Percentiles rank a stretch among this genome's conserved stretches.
phyloP scores from a whole-genome alignment of 2,888 invertebrate genomes.

The Dolichomitus sp. region DNA sequence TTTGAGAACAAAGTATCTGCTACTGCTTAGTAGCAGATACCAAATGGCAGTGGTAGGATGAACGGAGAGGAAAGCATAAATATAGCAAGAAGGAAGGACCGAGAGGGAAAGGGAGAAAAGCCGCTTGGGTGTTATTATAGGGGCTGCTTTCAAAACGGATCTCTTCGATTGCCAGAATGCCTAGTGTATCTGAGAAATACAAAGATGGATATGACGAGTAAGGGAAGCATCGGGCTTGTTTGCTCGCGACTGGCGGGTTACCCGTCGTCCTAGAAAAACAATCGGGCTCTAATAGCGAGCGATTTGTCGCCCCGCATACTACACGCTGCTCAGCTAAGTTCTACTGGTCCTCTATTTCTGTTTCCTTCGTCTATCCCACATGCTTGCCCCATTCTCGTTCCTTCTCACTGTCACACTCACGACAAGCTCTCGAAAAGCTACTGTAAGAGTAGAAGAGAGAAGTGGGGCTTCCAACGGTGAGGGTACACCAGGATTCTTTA shows the following conservation, averaged over 20 bases:
- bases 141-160: conserved; percentile 54
- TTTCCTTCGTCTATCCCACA: background rate
- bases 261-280: conserved; percentile 67
- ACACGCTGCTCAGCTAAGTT: conserved; percentile 27
- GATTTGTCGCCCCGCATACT: conserved; percentile 67
- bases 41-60: background rate
- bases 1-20: conserved; percentile 5
- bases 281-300: conserved; percentile 70
- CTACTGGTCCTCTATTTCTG: conserved; percentile 14
- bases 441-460: background rate
- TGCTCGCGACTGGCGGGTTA: conserved; percentile 48
- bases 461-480: conserved; percentile 12
- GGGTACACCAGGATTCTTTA: conserved; percentile 60
- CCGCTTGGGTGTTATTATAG: conserved; percentile 50
- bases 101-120: conserved; percentile 21
- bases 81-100: conserved; percentile 17
- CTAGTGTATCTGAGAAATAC: conserved; percentile 24
- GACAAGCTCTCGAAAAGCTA: conserved; percentile 16
- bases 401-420: conserved; percentile 21
- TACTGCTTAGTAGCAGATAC: background rate
- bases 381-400: background rate
- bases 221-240: conserved; percentile 51
- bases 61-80: background rate
- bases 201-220: conserved; percentile 1
- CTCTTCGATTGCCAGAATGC: conserved; percentile 36